Evolutionary conservation across 2,888 invertebrate genomes (phyloP), one percentile per base, ranked within the genome.

Genomic region (Nipponacmea schrenckii): DNA sequence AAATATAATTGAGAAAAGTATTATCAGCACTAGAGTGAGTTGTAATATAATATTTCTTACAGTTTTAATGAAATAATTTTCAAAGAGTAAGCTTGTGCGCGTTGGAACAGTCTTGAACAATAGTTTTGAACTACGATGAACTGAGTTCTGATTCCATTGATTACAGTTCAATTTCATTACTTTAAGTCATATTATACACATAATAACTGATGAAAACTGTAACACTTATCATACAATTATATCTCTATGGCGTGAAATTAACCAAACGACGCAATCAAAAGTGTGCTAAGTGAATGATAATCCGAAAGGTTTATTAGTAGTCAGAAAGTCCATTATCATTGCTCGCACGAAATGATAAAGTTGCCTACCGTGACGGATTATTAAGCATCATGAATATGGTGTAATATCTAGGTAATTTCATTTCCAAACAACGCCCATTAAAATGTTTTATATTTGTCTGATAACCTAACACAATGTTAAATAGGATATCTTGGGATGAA

Each of bases 361-460:
- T 14, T 24, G 56, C 56, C 24, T 24, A 24, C 20, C 56, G 20
- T 56, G 56, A 24, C 56, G 56, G 56, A 24, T 56, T 56, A 56
- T 56, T 56, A 56, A 56, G 20, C 24, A 56, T 24, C 8, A 15
- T 56, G 56, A 56, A 56, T 56, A 56, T 24, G 24, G 56, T 56
- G 24, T 56, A 56, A 56, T 56, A 56, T 56, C 56, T 56, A 56
- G 56, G 56, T 56, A 56, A 56, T 56, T 56, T 56, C 20, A 56
- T 56, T 56, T 56, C 56, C 24, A 56, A 56, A 56, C 56, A 56
- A 56, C 56, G 56, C 56, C 56, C 24, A 56, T 56, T 20, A 56
- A 10, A 24, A 20, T 24, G 24, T 56, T 56, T 24, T 24, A 24
- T 20, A 14, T 56, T 20, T 56, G 20, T 12, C 56, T 56, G 56